Evolutionary conservation across 2,797 vertebrate species (phyloP).

Genomic region (Anguilla anguilla): DNA sequence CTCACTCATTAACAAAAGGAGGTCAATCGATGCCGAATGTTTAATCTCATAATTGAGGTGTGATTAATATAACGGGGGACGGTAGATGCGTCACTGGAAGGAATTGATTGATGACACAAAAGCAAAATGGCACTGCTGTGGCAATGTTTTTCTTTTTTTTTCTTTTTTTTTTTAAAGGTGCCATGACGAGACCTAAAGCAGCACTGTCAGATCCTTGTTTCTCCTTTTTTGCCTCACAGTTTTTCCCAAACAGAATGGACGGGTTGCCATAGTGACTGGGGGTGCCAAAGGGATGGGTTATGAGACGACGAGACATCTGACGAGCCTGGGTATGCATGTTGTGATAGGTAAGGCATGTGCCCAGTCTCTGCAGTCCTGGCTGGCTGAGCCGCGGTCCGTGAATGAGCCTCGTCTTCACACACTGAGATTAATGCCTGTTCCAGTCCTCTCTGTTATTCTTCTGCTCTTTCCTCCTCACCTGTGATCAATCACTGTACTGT

Average conservation of each 20-base stretch:
- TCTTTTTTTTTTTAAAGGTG: neutral
- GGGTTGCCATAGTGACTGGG: slow-evolving; percentile 91
- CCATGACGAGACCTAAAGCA: slow-evolving; percentile 12
- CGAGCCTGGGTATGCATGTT: slow-evolving; percentile 86
- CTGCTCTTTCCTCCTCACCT: neutral
- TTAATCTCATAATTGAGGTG: slow-evolving; percentile 10
- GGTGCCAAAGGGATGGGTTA: slow-evolving; percentile 88
- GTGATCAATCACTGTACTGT: slow-evolving; percentile 13
- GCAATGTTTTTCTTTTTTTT: neutral
- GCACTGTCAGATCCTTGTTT: slow-evolving; percentile 45
- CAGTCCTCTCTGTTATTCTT: slow-evolving; percentile 8
- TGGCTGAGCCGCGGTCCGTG: neutral
- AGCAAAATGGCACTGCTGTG: neutral
- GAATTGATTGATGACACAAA: neutral
- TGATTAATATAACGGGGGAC: neutral
- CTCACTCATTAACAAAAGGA: slow-evolving; percentile 3
- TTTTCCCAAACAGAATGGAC: slow-evolving; percentile 80
- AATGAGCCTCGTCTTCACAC: neutral
- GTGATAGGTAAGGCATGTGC: slow-evolving; percentile 80
- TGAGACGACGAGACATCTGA: slow-evolving; percentile 81
- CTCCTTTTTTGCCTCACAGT: slow-evolving; percentile 68
- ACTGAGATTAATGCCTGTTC: neutral
- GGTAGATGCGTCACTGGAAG: neutral
- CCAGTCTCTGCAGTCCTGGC: neutral
- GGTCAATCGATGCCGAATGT: slow-evolving; percentile 18